Conservation (phyloP, 2,113 vertebrate species). For the Oreochromis niloticus region DNA sequence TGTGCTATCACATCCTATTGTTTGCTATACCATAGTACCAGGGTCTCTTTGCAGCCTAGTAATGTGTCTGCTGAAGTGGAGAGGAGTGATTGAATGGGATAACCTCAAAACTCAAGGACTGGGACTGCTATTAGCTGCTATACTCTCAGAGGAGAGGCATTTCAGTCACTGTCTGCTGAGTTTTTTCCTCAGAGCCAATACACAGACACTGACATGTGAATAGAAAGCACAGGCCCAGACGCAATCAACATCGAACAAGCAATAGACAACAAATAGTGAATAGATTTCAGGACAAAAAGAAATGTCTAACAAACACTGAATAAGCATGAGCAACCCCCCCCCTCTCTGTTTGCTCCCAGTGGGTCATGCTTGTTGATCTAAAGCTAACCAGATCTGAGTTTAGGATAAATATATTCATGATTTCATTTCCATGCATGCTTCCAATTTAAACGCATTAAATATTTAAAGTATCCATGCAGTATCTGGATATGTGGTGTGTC, state of each 20-base stretch:
- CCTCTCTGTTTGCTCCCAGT: neutral
- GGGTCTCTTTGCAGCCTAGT: slow-evolving; percentile 19
- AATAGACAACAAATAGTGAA: slow-evolving; percentile 17
- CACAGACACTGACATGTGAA: slow-evolving; percentile 19
- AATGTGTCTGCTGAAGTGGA: slow-evolving; percentile 42
- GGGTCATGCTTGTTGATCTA: slow-evolving; percentile 55
- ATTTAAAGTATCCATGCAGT: slow-evolving; percentile 41
- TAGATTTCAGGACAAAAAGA: neutral
- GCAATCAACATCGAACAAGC: neutral
- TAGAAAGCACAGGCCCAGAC: slow-evolving; percentile 24
- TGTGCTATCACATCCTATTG: neutral
- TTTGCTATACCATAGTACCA: neutral
- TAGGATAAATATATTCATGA: slow-evolving; percentile 69
- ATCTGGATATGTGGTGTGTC: slow-evolving; percentile 24
- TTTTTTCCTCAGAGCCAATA: slow-evolving; percentile 36
- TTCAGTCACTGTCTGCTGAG: slow-evolving; percentile 47
- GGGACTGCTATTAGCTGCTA: slow-evolving; percentile 50
- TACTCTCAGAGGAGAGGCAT: slow-evolving; percentile 36
- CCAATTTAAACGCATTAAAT: slow-evolving; percentile 64
- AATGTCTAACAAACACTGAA: slow-evolving; percentile 12
- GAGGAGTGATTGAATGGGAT: slow-evolving; percentile 60
- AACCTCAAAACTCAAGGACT: slow-evolving; percentile 61
- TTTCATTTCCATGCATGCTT: slow-evolving; percentile 67
- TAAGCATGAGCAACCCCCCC: neutral
- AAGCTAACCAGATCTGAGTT: slow-evolving; percentile 37